Conservation (phyloP, 2,113 vertebrate genomes). For the Physeter macrocephalus region DNA sequence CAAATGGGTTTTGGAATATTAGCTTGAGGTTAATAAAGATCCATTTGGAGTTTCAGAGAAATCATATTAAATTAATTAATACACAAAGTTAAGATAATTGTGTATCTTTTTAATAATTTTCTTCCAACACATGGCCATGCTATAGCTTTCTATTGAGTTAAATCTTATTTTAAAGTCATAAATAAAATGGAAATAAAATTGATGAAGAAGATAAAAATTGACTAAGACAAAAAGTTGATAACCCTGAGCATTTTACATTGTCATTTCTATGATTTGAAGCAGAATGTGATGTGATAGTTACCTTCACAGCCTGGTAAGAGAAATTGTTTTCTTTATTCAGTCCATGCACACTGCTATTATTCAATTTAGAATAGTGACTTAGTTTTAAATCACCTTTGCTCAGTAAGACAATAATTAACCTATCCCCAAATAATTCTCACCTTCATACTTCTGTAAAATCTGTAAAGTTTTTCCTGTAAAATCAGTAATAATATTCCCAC, state of each 20-base stretch:
- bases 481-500: background rate
- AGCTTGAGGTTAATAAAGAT: background rate
- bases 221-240: background rate
- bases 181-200: background rate
- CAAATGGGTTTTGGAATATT: background rate
- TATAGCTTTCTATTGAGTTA: background rate
- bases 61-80: background rate
- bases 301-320: background rate
- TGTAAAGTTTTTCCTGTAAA: background rate
- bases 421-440: background rate
- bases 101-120: background rate
- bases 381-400: background rate
- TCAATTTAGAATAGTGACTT: background rate
- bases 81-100: background rate
- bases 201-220: background rate
- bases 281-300: background rate
- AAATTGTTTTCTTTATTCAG: background rate
- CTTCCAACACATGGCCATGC: background rate
- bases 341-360: background rate
- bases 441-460: background rate
- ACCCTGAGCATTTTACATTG: background rate
- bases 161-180: background rate
- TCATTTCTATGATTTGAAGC: background rate
- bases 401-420: background rate
- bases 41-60: background rate